Base-by-base conservation (phyloP, 2,113 vertebrate genomes). In the Hymenochirus boettgeri region DNA sequence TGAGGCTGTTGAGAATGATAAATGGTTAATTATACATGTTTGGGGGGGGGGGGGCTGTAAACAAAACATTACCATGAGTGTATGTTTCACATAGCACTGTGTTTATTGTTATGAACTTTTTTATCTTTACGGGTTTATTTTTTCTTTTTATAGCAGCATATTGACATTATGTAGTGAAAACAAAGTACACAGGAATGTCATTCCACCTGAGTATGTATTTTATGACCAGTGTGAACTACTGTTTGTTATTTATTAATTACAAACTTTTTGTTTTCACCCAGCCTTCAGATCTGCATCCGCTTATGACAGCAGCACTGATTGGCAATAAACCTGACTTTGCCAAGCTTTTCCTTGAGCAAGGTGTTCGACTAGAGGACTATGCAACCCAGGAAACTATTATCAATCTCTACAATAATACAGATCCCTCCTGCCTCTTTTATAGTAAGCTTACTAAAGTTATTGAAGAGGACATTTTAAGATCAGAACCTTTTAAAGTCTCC, bases 251-350 rank as follows among this genome's bases (percentile, higher is more conserved):
- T 1, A 2, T 35, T 10, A 5, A 5, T 13, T 50, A 51, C 18
- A n/a, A n/a, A n/a, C n/a, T n/a, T 27, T 17, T 11, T 42, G 23
- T 60, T 67, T 15, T 23, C 51, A 25, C 31, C 50, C 69, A 99
- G 96, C 88, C 94, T 17, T 73, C 79, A 65, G 92, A 97, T 73
- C 91, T 99, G 54, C 89, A 95, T 65, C 77, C 85, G 0, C 81
- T 90, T 74, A 93, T 97, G 95, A 81, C 84, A 6, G 93, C 89
- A 0, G 93, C 96, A 17, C 86, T 99, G 65, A 83, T 93, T 57
- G 83, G 91, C 70, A 88, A 96, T 83, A 96, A 93, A 74, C 89
- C 93, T 0, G 83, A 90, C 63, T 98, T 99, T 57, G 92, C 96
- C 72, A 89, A 82, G 71, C 89, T 99, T 23, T 89, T 99, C 74